These are phyloP conservation scores for Phalacrocorax carbo DNA, from an alignment of 2,113 vertebrate genomes.

Conservation along the genomic window DNA sequence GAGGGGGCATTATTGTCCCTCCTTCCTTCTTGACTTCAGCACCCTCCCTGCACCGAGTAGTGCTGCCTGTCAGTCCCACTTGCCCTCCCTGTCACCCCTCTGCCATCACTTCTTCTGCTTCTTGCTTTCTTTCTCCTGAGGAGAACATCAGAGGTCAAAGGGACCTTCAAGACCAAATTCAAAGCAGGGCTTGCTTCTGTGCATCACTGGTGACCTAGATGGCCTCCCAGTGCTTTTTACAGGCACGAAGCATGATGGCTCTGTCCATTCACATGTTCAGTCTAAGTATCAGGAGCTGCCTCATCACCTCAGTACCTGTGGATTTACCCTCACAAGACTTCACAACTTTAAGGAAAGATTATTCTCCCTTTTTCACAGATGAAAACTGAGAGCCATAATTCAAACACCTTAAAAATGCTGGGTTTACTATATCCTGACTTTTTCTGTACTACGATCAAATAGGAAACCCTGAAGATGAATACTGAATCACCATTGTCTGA, in stretches of 20 bases:
- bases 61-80: background rate
- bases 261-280: background rate
- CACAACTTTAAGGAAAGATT: background rate
- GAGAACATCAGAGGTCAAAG: background rate
- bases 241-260: background rate
- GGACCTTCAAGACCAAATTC: background rate
- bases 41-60: background rate
- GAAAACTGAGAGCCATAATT: background rate
- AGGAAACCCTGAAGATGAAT: background rate
- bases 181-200: background rate
- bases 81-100: background rate
- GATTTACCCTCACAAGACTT: background rate
- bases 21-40: conserved; percentile 5
- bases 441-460: background rate
- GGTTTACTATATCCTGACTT: background rate
- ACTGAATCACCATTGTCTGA: background rate
- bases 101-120: background rate
- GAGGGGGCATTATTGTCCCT: conserved; percentile 43
- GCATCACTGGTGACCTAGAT: background rate
- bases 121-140: background rate
- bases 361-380: background rate
- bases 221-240: background rate
- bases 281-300: background rate
- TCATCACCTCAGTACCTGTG: background rate
- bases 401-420: background rate